phyloP scores from a whole-genome alignment of 1,140 invertebrate species.

The Microplitis mediator region DNA sequence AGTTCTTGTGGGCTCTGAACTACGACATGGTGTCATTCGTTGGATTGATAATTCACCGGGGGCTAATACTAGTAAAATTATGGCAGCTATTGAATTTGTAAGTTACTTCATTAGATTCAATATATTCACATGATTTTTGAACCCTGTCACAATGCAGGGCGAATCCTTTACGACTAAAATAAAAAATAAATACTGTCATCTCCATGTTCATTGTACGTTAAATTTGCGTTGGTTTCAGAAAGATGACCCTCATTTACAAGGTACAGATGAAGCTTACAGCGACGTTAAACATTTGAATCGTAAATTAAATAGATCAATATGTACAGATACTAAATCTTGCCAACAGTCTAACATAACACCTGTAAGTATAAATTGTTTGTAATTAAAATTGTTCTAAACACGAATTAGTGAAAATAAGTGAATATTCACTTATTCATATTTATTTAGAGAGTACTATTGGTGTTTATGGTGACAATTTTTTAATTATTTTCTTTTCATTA shows the following conservation, averaged over 20 bases:
- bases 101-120: constrained; percentile 42
- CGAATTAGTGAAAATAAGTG: not conserved
- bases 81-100: constrained; percentile 75
- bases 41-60: constrained; percentile 77
- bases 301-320: constrained; percentile 73
- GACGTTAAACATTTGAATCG: constrained; percentile 76
- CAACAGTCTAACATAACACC: constrained; percentile 72
- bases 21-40: constrained; percentile 80
- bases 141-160: constrained; percentile 32
- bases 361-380: constrained; percentile 60
- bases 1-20: constrained; percentile 65
- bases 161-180: not conserved
- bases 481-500: constrained; percentile 32
- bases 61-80: constrained; percentile 60
- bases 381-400: not conserved
- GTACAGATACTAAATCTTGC: constrained; percentile 78
- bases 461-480: constrained; percentile 53
- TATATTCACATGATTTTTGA: too few relatives aligned
- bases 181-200: not conserved
- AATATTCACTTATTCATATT: too few relatives aligned
- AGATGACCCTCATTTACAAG: constrained; percentile 59
- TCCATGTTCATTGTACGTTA: not conserved
- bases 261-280: constrained; percentile 79
- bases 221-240: constrained; percentile 66
- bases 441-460: too few relatives aligned